A percentile compares a stretch with the other conserved stretches of the same genome.
Conservation (phyloP, 2,888 invertebrate species). For the Zygogramma bicolorata region DNA sequence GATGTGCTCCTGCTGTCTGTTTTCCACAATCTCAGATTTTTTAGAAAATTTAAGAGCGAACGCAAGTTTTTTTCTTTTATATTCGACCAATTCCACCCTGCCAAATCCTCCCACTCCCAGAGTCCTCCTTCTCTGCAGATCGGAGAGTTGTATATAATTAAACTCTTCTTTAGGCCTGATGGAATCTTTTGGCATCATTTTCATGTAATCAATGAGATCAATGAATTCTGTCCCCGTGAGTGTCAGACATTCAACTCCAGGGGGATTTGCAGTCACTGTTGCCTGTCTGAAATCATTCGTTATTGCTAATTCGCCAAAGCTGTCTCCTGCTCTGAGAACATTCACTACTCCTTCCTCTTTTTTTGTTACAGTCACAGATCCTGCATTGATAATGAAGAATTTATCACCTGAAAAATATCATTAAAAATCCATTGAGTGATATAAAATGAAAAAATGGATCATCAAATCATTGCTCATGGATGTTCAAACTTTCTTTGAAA, state of each 20-base stretch:
- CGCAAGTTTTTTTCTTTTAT: constrained; percentile 59
- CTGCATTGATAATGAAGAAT: constrained; percentile 90
- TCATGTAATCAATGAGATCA: constrained; percentile 75
- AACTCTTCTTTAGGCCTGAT: constrained; percentile 14
- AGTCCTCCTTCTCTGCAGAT: constrained; percentile 84
- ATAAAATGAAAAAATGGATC: too few relatives aligned
- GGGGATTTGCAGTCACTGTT: constrained; percentile 86
- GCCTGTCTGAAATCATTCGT: constrained; percentile 87
- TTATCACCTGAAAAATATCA: constrained; percentile 74
- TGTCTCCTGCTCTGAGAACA: constrained; percentile 21
- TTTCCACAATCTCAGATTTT: constrained; percentile 76
- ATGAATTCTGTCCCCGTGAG: constrained; percentile 84
- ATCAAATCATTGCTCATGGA: too few relatives aligned
- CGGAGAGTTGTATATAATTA: constrained; percentile 70
- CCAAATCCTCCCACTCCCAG: constrained; percentile 93
- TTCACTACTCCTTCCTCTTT: constrained; percentile 59
- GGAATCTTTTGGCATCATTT: constrained; percentile 16
- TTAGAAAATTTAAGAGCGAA: constrained; percentile 78
- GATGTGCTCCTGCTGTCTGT: constrained; percentile 78
- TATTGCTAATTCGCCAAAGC: constrained; percentile 67
- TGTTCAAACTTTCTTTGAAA: too few relatives aligned
- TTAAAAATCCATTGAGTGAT: too few relatives aligned
- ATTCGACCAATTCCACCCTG: constrained; percentile 79
- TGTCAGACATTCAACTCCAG: constrained; percentile 84
- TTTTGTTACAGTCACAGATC: constrained; percentile 80